Percentiles rank a stretch among this genome's conserved stretches.
Conservation (phyloP, 2,888 invertebrate genomes). For the Macropis europaea region DNA sequence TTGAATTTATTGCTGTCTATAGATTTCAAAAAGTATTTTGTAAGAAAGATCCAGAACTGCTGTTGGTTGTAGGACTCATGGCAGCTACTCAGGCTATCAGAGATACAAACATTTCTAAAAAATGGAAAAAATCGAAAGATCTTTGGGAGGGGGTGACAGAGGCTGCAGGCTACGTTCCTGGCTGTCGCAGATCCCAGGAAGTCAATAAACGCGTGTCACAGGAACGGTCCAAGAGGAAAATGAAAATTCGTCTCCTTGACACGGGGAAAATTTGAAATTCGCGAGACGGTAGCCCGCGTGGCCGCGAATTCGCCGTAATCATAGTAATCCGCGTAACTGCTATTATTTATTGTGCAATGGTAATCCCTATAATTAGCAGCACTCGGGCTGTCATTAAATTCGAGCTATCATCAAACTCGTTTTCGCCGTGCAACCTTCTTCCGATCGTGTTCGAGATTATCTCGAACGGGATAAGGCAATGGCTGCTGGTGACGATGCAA, state of each 20-base stretch:
- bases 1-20: too few relatives aligned
- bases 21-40: too few relatives aligned
- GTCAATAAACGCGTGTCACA: conserved; percentile 2
- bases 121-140: too few relatives aligned
- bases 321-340: conserved; percentile 12
- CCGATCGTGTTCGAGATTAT: conserved; percentile 12
- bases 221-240: background rate
- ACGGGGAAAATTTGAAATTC: conserved; percentile 7
- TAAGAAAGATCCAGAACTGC: too few relatives aligned
- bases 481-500: too few relatives aligned
- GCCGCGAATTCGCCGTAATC: conserved; percentile 13
- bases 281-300: background rate
- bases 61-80: too few relatives aligned
- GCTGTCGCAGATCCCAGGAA: background rate
- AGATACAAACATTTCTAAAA: too few relatives aligned
- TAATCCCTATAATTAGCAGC: conserved; percentile 7
- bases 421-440: background rate
- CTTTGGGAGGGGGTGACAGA: too few relatives aligned
- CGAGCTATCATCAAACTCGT: background rate
- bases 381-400: conserved; percentile 16
- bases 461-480: conserved; percentile 21
- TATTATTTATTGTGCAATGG: conserved; percentile 25
- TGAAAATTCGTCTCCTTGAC: background rate
- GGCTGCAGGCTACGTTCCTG: too few relatives aligned
- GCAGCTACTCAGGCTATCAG: too few relatives aligned